Evolutionary conservation across 64 coral and sea anemone genomes (phyloP).

Genomic region (Stichodactyla mertensii): DNA sequence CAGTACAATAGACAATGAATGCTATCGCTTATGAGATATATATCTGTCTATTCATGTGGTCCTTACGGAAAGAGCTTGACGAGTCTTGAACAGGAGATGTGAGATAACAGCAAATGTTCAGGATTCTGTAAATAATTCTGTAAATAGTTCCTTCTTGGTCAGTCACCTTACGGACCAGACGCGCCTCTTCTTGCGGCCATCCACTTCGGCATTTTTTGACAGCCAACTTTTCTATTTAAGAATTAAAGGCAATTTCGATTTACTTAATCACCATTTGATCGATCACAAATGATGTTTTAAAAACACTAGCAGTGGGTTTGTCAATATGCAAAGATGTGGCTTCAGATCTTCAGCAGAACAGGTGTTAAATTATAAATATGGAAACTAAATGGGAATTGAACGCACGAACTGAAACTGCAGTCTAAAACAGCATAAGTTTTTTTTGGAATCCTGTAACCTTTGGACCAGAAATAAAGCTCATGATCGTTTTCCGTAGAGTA

Average conservation of each 20-base stretch:
- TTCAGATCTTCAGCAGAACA: background rate
- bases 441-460: no score
- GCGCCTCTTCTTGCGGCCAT: background rate
- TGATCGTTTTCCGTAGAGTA: no score
- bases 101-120: background rate
- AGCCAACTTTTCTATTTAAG: background rate
- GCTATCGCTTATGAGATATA: background rate
- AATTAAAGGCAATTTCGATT: background rate
- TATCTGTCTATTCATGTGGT: background rate
- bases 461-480: no score
- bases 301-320: background rate
- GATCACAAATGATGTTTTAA: background rate
- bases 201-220: background rate
- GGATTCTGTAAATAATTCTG: background rate
- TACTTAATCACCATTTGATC: background rate
- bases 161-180: background rate
- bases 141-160: background rate
- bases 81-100: background rate
- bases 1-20: constrained; percentile 4
- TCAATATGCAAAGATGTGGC: background rate
- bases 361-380: background rate
- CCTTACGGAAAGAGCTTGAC: background rate
- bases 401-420: no score
- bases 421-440: no score
- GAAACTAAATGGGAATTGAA: no score